These are phyloP conservation scores for Hemibagrus wyckioides DNA, from an alignment of 2,113 vertebrate genomes.

Conservation along the genomic window DNA sequence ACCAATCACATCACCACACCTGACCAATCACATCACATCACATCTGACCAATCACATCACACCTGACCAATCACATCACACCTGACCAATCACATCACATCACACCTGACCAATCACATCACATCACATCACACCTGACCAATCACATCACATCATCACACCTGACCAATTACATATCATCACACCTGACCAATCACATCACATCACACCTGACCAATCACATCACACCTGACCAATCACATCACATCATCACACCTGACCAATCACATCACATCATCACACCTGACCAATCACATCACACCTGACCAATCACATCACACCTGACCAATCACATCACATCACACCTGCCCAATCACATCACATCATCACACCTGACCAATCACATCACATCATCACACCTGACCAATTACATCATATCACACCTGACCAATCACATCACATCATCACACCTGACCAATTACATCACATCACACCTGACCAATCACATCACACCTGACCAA, in stretches of 20 bases:
- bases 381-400: not conserved
- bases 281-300: too few species aligned
- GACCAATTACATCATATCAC: too few species aligned
- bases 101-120: not conserved
- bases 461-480: too few species aligned
- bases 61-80: constrained; percentile 84
- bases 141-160: constrained; percentile 1
- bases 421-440: constrained; percentile 69
- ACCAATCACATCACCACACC: not conserved
- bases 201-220: not conserved
- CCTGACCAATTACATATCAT: constrained; percentile 62
- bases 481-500: not conserved
- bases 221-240: not conserved
- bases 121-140: not conserved
- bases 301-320: constrained; percentile 68
- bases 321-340: not conserved
- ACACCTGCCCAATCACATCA: not conserved
- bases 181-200: constrained; percentile 77
- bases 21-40: not conserved
- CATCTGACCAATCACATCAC: not conserved
- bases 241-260: not conserved
- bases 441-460: not conserved
- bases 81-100: constrained; percentile 68
- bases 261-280: not conserved
- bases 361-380: not conserved